Base-by-base conservation (phyloP, 2,888 invertebrate species). In the Dromius quadrimaculatus region DNA sequence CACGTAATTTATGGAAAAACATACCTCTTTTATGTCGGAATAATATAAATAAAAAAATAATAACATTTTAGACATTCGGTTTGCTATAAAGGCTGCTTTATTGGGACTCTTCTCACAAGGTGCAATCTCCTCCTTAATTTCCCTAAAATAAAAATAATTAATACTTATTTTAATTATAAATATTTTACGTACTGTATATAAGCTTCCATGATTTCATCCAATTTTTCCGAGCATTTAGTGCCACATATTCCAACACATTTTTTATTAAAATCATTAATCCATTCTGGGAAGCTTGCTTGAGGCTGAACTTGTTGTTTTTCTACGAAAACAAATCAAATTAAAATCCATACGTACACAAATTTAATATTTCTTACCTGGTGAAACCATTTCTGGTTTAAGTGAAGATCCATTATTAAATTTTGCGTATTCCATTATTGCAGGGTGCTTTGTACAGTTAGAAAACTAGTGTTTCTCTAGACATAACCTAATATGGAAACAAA, bases 21-120 rank as follows among this genome's bases (percentile, higher is more conserved):
- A 36, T 50, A 70, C 70, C 50, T 70, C 62, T 47, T 62, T 61
- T 11, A 70, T 50, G 22, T 70, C 62, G 17, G 15, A 15, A 22
- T 61, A 62, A 62, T 70, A 62, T 20, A 36, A 45, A 23, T 70
- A 62, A 13, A 70, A 70, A 19, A 47, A 70, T 11, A 23, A 15
- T 23, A 70, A 19, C 1, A 8, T 38, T 62, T 50, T 70, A 19
- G n/a, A 32, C 70, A 70, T 70, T 32, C 23, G 13, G 23, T n/a
- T 34, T 8, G 61, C 70, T 15, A 70, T 36, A 20, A 62, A 15
- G 6, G 34, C n/a, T 13, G 61, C 36, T 36, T 50, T 41, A 70
- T 47, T 50, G 20, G 70, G 70, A 17, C 70, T 69, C n/a, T 19
- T 11, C 22, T 41, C 36, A 38, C 62, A 70, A 11, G 38, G 34